A percentile compares a stretch with the other conserved stretches of the same genome.
Evolutionary conservation across 2,113 vertebrate species (phyloP).

Genomic region (Pseudonaja textilis): DNA sequence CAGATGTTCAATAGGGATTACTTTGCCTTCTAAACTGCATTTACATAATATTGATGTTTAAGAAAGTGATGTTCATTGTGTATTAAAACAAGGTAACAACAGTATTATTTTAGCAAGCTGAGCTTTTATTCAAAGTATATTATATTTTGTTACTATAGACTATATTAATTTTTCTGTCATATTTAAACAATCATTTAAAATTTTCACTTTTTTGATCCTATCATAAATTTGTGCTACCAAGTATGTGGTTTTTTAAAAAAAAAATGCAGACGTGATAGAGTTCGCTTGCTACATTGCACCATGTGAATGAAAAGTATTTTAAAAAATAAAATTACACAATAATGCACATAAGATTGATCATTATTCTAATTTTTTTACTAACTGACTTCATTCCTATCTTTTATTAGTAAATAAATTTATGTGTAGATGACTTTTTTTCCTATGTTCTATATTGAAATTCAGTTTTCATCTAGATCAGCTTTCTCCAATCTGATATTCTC

Average conservation of each 20-base stretch:
- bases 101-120: not conserved
- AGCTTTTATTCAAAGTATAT: constrained; percentile 11
- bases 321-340: not conserved
- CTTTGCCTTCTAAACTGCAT: constrained; percentile 23
- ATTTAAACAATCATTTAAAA: constrained; percentile 23
- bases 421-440: not conserved
- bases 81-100: not conserved
- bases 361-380: not conserved
- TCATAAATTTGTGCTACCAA: not conserved
- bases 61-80: constrained; percentile 7
- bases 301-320: not conserved
- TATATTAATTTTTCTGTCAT: not conserved
- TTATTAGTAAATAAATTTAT: not conserved
- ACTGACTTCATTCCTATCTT: not conserved
- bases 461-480: not conserved
- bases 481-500: not conserved
- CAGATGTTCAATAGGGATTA: not conserved
- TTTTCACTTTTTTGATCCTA: not conserved
- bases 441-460: not conserved
- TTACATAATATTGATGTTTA: constrained; percentile 20
- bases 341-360: not conserved
- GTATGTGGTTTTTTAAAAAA: not conserved
- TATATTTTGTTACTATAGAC: not conserved
- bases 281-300: not conserved
- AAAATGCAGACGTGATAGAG: not conserved